Evolutionary conservation across 2,888 invertebrate species (phyloP).

Genomic region (Amorpha juglandis): DNA sequence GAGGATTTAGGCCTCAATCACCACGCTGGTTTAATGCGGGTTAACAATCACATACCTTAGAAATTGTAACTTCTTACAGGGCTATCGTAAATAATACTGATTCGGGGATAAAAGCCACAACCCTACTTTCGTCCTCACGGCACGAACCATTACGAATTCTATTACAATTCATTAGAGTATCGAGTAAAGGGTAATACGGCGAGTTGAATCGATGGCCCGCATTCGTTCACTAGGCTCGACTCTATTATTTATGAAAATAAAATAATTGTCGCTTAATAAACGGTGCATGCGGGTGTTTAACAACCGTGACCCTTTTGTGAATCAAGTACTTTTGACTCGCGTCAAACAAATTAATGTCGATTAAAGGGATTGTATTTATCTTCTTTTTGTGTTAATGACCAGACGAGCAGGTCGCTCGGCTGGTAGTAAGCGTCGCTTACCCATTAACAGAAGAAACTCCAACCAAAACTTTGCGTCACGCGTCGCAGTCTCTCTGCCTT

Average conservation of each 20-base stretch:
- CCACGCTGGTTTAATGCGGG: too few relatives aligned
- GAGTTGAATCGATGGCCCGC: conserved; percentile 78
- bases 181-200: conserved; percentile 75
- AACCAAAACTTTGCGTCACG: too few relatives aligned
- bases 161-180: conserved; percentile 63
- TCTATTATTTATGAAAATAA: conserved; percentile 76
- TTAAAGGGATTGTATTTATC: not conserved
- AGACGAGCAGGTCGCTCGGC: too few relatives aligned
- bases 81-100: not conserved
- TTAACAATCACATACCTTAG: too few relatives aligned
- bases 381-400: too few relatives aligned
- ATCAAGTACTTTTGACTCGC: conserved; percentile 50
- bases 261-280: conserved; percentile 79
- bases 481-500: too few relatives aligned
- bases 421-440: too few relatives aligned
- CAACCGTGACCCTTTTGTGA: conserved; percentile 53
- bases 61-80: too few relatives aligned
- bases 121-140: not conserved
- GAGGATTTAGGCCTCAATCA: too few relatives aligned
- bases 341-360: conserved; percentile 32
- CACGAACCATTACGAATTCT: conserved; percentile 51
- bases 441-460: too few relatives aligned
- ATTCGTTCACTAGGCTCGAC: conserved; percentile 53
- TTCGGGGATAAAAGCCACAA: not conserved
- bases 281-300: conserved; percentile 70